phyloP scores from a whole-genome alignment of 2,113 vertebrate species.

The Lasiurus cinereus region DNA sequence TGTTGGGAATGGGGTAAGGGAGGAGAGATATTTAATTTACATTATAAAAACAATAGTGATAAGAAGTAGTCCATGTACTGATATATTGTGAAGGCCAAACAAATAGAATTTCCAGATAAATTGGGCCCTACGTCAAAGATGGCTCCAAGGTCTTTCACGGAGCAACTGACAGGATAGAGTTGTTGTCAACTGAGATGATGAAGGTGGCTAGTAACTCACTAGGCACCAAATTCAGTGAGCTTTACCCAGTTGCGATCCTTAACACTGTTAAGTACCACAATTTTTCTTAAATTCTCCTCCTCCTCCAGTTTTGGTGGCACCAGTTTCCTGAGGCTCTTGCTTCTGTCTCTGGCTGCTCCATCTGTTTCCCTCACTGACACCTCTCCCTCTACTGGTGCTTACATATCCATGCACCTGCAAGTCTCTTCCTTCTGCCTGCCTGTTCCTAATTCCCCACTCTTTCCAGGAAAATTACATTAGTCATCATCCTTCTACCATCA shows the following conservation, averaged over 20 bases:
- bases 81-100: not conserved
- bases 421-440: not conserved
- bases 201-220: not conserved
- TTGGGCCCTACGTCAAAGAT: not conserved
- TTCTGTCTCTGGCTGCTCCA: not conserved
- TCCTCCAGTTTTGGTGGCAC: not conserved
- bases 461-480: not conserved
- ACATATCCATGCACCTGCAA: not conserved
- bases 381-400: not conserved
- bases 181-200: not conserved
- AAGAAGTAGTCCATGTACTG: not conserved
- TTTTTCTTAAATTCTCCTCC: not conserved
- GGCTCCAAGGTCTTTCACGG: not conserved
- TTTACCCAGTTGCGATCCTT: not conserved
- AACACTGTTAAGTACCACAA: not conserved
- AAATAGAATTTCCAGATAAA: conserved; percentile 2
- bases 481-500: not conserved
- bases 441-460: not conserved
- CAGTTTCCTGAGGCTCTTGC: not conserved
- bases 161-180: not conserved
- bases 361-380: too few species aligned
- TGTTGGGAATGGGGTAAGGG: not conserved
- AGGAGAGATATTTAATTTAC: not conserved
- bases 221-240: not conserved
- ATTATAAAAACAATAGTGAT: not conserved